Percentiles rank a stretch among this genome's conserved stretches.
Conservation (phyloP, 2,113 vertebrate genomes). For the Herpailurus yagouaroundi region DNA sequence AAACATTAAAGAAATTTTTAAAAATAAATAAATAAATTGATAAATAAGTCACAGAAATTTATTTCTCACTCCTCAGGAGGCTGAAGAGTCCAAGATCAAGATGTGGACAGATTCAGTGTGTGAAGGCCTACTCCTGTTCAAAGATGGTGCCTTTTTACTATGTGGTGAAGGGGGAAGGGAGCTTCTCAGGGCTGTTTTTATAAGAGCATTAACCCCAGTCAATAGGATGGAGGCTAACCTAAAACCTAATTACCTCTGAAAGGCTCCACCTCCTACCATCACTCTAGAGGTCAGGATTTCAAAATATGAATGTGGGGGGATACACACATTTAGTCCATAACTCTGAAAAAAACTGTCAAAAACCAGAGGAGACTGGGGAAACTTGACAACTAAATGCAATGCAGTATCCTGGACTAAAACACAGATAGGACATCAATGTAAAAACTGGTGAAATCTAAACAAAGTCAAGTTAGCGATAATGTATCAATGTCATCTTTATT, state of each 20-base stretch:
- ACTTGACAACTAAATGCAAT: background rate
- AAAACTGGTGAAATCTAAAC: background rate
- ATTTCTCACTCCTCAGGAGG: background rate
- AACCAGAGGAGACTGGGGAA: background rate
- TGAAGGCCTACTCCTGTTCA: background rate
- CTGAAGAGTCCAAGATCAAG: background rate
- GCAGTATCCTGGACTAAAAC: background rate
- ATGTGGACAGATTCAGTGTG: background rate
- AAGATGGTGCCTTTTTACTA: background rate
- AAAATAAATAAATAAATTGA: background rate
- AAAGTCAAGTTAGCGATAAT: background rate
- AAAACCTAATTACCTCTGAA: background rate
- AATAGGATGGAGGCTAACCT: background rate
- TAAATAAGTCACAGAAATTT: background rate
- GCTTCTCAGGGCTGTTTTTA: background rate
- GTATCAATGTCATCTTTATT: background rate
- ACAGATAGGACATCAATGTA: background rate
- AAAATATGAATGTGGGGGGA: background rate
- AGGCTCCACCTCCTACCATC: background rate
- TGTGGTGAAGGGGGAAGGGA: background rate
- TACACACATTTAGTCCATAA: background rate
- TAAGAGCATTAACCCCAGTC: background rate
- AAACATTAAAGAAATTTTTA: too few species aligned
- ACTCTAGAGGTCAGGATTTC: background rate
- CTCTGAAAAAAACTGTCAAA: background rate